phyloP scores from a whole-genome alignment of 2,113 vertebrate genomes.

The Charina bottae region DNA sequence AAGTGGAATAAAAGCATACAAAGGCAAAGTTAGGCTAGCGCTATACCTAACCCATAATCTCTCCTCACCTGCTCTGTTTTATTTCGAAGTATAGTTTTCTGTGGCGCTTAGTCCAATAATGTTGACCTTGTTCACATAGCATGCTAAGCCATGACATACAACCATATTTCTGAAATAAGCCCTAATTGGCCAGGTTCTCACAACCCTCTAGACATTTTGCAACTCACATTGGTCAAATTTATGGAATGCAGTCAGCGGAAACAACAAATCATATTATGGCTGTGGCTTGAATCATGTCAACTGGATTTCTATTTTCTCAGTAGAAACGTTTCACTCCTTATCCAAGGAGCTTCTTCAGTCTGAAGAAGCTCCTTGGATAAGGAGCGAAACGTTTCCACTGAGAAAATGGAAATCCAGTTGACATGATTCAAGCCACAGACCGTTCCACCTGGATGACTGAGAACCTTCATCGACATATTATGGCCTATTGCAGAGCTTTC shows the following conservation, averaged over 20 bases:
- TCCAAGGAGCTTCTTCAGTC: too few relatives aligned
- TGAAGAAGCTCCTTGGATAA: too few relatives aligned
- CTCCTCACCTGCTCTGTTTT: not conserved
- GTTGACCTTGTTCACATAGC: not conserved
- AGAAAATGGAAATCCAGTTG: too few relatives aligned
- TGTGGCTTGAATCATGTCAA: too few relatives aligned
- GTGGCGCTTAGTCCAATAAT: not conserved
- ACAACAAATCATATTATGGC: not conserved
- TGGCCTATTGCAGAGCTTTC: too few relatives aligned
- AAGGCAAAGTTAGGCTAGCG: not conserved
- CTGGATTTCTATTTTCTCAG: too few relatives aligned
- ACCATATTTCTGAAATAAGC: not conserved
- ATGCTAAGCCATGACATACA: not conserved
- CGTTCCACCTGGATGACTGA: too few relatives aligned
- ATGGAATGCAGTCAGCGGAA: not conserved
- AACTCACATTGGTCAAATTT: not conserved
- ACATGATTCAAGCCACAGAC: too few relatives aligned
- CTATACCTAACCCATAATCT: not conserved
- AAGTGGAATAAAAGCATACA: not conserved
- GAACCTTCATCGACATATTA: too few relatives aligned
- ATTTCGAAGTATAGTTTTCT: not conserved
- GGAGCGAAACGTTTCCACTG: too few relatives aligned
- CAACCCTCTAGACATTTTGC: not conserved
- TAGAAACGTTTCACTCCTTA: too few relatives aligned
- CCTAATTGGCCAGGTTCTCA: not conserved